These are phyloP conservation scores for Mythimna lalbum DNA, from an alignment of 2,888 invertebrate species.

Conservation along the genomic window DNA sequence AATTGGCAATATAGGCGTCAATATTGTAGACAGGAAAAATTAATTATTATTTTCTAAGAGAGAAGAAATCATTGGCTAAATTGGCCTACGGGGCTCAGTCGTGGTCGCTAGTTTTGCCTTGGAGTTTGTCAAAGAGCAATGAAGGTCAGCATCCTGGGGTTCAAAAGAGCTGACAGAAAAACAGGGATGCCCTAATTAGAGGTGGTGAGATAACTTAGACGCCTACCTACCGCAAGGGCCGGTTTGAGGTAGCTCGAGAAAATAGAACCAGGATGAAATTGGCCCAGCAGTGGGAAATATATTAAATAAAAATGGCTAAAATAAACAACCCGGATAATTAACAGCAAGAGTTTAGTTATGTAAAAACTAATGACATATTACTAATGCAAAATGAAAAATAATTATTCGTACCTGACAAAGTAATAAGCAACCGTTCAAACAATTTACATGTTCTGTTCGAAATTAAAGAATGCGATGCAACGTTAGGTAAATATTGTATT, in stretches of 20 bases:
- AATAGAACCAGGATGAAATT: no score
- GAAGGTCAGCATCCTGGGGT: no score
- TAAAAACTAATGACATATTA: conserved; percentile 10
- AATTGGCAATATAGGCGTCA: neutral
- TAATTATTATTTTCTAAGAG: neutral
- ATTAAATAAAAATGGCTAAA: neutral
- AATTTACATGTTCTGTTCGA: conserved; percentile 19
- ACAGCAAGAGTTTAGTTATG: neutral
- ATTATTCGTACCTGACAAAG: conserved; percentile 47
- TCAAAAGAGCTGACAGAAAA: no score
- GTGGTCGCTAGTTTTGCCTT: no score
- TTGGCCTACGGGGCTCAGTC: no score
- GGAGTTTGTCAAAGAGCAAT: no score
- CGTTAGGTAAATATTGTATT: conserved; percentile 16
- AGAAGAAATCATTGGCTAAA: neutral
- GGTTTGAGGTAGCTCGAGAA: no score
- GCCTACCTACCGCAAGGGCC: no score
- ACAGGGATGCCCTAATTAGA: no score
- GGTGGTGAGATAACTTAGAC: no score
- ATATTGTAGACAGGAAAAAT: conserved; percentile 1
- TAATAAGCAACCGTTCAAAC: conserved; percentile 18
- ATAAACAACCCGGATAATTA: neutral
- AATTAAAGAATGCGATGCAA: conserved; percentile 2
- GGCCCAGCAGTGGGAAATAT: no score
- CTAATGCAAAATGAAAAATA: conserved; percentile 1